Evolutionary conservation across 2,113 vertebrate genomes (phyloP).

Genomic region (Lamprologus lemairii): DNA sequence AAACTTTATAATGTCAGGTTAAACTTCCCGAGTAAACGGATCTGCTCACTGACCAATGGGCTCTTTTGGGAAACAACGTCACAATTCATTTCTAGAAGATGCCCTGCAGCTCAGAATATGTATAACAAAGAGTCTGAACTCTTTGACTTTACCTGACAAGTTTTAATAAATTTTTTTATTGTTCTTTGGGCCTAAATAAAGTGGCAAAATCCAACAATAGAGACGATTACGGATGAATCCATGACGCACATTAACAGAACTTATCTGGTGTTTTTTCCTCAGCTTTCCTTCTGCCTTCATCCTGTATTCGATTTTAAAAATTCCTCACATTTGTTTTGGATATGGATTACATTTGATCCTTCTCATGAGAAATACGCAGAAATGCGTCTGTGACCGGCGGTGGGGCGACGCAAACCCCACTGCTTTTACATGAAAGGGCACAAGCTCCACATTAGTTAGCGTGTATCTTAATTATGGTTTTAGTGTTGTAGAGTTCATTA

Average conservation of each 20-base stretch:
- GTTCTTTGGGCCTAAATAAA: background rate
- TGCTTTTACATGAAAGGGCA: background rate
- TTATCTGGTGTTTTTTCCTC: background rate
- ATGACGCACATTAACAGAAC: background rate
- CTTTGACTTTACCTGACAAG: background rate
- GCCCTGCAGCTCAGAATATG: background rate
- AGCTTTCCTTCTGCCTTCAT: background rate
- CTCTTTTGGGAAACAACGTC: background rate
- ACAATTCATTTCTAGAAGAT: background rate
- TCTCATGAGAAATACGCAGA: background rate
- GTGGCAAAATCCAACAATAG: fast-evolving
- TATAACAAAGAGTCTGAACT: background rate
- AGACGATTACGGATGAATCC: fast-evolving
- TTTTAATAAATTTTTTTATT: fast-evolving
- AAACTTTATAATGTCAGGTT: background rate
- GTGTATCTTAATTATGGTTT: background rate
- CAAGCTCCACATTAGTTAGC: background rate
- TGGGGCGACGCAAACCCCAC: background rate
- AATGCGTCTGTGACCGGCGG: fast-evolving
- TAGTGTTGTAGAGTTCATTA: background rate
- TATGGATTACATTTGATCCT: background rate
- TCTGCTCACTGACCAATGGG: fast-evolving
- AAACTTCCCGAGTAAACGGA: background rate
- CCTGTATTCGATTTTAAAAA: background rate
- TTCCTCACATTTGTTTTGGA: background rate